phyloP scores from a whole-genome alignment of 2,797 vertebrate genomes.

The Steatocranus sp. region DNA sequence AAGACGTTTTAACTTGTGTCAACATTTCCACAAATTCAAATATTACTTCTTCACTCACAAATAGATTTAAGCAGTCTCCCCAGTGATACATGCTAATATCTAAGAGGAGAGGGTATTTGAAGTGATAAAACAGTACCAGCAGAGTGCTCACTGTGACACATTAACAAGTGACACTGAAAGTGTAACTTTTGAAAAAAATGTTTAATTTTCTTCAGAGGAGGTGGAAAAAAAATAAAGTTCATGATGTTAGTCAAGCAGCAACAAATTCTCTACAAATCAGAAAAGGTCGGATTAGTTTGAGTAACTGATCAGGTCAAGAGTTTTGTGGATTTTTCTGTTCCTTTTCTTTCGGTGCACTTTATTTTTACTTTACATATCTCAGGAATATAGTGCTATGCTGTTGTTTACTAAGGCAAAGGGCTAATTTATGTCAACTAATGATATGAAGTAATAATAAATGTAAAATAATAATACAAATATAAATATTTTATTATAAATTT shows the following conservation, averaged over 20 bases:
- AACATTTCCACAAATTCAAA: background rate
- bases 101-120: background rate
- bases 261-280: background rate
- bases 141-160: background rate
- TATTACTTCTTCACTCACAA: background rate
- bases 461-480: background rate
- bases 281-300: background rate
- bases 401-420: background rate
- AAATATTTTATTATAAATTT: background rate
- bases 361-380: fast-evolving
- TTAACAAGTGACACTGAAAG: background rate
- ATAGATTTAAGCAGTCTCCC: background rate
- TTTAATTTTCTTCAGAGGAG: background rate
- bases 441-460: background rate
- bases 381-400: background rate
- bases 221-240: background rate
- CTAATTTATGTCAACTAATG: background rate
- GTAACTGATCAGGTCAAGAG: background rate
- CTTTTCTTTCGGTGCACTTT: fast-evolving
- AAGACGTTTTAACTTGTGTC: background rate
- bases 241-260: background rate
- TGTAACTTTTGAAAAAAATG: fast-evolving
- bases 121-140: background rate
- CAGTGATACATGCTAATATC: background rate
- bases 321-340: background rate